Evolutionary conservation across 2,888 invertebrate species (phyloP).

Genomic region (Parnassius apollo): DNA sequence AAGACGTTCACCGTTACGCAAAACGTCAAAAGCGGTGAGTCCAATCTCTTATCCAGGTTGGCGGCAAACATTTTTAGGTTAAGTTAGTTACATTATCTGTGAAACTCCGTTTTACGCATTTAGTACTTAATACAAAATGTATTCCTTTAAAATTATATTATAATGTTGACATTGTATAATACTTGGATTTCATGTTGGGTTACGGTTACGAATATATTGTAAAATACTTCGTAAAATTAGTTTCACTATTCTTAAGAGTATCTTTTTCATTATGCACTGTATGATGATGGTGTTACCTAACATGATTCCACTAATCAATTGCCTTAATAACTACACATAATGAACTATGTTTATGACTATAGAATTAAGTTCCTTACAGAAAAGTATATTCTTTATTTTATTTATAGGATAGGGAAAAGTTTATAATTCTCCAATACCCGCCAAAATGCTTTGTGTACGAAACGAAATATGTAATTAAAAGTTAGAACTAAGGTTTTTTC

Average conservation of each 20-base stretch:
- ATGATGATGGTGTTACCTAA: conserved; percentile 28
- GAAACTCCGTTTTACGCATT: conserved; percentile 23
- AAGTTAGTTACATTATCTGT: conserved; percentile 34
- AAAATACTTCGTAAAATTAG: conserved; percentile 40
- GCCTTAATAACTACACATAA: too few relatives aligned
- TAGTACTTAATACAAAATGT: conserved; percentile 3
- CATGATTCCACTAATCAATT: too few relatives aligned
- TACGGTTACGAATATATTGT: conserved; percentile 24
- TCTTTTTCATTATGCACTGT: conserved; percentile 49
- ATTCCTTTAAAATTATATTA: conserved; percentile 6
- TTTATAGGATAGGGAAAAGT: not conserved
- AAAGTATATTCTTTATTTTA: not conserved
- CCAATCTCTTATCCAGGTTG: conserved; percentile 53
- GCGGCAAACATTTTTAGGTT: conserved; percentile 55
- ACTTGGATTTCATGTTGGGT: conserved; percentile 15
- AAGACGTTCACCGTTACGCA: conserved; percentile 96
- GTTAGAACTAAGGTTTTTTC: not conserved
- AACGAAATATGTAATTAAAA: not conserved
- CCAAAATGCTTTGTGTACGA: not conserved
- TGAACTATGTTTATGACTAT: too few relatives aligned
- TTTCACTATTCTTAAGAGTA: conserved; percentile 55
- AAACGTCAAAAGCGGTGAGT: conserved; percentile 87
- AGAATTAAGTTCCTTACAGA: too few relatives aligned
- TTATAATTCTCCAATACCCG: not conserved
- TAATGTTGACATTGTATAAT: not conserved